These are phyloP conservation scores for Argopecten irradians DNA, from an alignment of 1,140 invertebrate species.

Conservation along the genomic window DNA sequence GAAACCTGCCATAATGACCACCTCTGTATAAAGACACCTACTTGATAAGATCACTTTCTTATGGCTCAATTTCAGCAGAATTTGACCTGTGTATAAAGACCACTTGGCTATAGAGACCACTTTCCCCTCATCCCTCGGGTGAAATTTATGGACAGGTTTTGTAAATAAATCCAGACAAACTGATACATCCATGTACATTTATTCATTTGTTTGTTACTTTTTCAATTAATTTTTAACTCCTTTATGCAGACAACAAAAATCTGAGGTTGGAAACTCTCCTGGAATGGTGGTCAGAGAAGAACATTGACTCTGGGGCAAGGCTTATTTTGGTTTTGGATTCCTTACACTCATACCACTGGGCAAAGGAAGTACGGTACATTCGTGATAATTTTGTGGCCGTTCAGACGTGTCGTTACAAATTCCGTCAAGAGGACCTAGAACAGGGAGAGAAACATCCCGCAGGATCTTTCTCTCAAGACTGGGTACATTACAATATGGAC, in stretches of 20 bases:
- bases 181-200: too few relatives aligned
- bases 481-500: constrained; percentile 67
- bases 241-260: constrained; percentile 64
- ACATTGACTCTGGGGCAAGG: constrained; percentile 62
- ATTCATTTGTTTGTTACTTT: too few relatives aligned
- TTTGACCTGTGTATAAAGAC: too few relatives aligned
- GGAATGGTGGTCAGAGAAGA: constrained; percentile 71
- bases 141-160: too few relatives aligned
- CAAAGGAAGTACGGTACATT: constrained; percentile 53
- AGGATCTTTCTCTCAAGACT: constrained; percentile 73
- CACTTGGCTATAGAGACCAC: too few relatives aligned
- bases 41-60: too few relatives aligned
- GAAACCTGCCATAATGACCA: too few relatives aligned
- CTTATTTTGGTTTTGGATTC: constrained; percentile 73
- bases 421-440: constrained; percentile 57
- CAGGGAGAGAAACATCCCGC: constrained; percentile 50
- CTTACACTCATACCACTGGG: constrained; percentile 68
- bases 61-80: too few relatives aligned
- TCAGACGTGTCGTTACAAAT: constrained; percentile 67
- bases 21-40: too few relatives aligned
- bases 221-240: neutral
- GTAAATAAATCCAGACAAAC: too few relatives aligned
- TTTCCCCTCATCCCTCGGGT: too few relatives aligned
- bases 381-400: constrained; percentile 64
- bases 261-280: constrained; percentile 67